Base-by-base conservation (phyloP, 1,140 invertebrate species). In the Stegodyphus dumicola region DNA sequence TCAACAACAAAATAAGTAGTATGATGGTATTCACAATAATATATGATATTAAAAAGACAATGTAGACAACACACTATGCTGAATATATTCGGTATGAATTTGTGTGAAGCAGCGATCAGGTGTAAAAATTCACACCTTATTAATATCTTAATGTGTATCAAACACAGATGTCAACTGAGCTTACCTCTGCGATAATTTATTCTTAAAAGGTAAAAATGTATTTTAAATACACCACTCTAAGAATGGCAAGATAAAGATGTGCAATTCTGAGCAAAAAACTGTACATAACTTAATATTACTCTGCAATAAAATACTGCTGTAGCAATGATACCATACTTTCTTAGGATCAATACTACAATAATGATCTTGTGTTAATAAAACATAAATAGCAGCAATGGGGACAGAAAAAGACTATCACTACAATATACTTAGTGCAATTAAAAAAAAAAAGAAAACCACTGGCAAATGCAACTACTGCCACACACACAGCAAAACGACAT, bases 321-420 rank as follows among this genome's bases (percentile, higher is more conserved):
- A 33, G 33, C 33, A 33, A 33, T 33, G 33, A 33, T 33, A 33
- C 33, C 33, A 33, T 33, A 33, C 33, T 33, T 33, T 33, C 33
- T 33, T 33, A 3, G 33, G 33, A 33, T 33, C 33, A 33, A 33
- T 33, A 33, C 33, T 33, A 33, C 33, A 33, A 33, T 33, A n/a
- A 33, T 33, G 33, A 33, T 33, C 56, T 60, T 1, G 5, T 60
- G 5, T 9, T 60, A 60, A 49, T 6, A 71, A n/a, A n/a, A 75
- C 49, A 33, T 83, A 83, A 85, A 76, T 85, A 85, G 81, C 81
- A 85, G 81, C 81, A 85, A 85, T 85, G 81, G 81, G 81, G 81
- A 85, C 81, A 60, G 81, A 85, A 77, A 85, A 51, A 77, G 51
- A 76, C 81, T 76, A 85, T 52, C 15, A 69, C 81, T 85, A 85